Evolutionary conservation across 2,888 invertebrate species (phyloP).

Genomic region (Mamestra brassicae): DNA sequence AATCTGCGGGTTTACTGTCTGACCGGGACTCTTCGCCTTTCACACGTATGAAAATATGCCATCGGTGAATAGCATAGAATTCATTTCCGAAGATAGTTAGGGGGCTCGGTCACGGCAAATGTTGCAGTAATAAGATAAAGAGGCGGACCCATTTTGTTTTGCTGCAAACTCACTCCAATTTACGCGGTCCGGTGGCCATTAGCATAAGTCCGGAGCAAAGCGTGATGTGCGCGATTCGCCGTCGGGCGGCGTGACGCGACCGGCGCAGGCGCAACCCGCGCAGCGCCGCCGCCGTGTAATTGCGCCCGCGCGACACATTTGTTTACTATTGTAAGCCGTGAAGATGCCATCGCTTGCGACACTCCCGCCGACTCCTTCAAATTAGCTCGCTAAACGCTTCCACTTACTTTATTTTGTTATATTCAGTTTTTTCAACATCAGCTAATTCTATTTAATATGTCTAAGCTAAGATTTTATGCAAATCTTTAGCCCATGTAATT

Average conservation of each 20-base stretch:
- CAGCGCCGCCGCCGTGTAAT: slow-evolving; percentile 79
- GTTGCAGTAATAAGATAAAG: slow-evolving; percentile 89
- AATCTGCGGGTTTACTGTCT: slow-evolving; percentile 83
- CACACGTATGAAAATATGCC: slow-evolving; percentile 75
- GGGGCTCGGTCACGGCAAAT: slow-evolving; percentile 72
- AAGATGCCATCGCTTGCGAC: slow-evolving; percentile 88
- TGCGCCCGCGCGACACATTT: slow-evolving; percentile 89
- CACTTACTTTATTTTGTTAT: slow-evolving; percentile 61
- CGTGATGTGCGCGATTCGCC: slow-evolving; percentile 87
- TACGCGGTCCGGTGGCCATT: slow-evolving; percentile 89
- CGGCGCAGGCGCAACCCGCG: slow-evolving; percentile 48
- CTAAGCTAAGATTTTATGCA: slow-evolving; percentile 48
- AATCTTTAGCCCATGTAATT: slow-evolving; percentile 51
- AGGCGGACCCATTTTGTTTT: slow-evolving; percentile 88
- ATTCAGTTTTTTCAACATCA: slow-evolving; percentile 44
- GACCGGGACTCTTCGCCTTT: slow-evolving; percentile 70
- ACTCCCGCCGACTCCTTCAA: slow-evolving; percentile 84
- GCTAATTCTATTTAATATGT: slow-evolving; percentile 33
- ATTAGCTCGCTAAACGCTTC: slow-evolving; percentile 84
- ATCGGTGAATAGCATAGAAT: slow-evolving; percentile 75
- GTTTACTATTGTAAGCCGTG: slow-evolving; percentile 90
- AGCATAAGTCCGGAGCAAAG: slow-evolving; percentile 88
- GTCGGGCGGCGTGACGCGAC: slow-evolving; percentile 79
- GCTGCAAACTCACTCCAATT: slow-evolving; percentile 88
- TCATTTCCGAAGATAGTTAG: slow-evolving; percentile 70